Conservation (phyloP, 2,797 vertebrate species). For the Phoxinus dragarum region DNA sequence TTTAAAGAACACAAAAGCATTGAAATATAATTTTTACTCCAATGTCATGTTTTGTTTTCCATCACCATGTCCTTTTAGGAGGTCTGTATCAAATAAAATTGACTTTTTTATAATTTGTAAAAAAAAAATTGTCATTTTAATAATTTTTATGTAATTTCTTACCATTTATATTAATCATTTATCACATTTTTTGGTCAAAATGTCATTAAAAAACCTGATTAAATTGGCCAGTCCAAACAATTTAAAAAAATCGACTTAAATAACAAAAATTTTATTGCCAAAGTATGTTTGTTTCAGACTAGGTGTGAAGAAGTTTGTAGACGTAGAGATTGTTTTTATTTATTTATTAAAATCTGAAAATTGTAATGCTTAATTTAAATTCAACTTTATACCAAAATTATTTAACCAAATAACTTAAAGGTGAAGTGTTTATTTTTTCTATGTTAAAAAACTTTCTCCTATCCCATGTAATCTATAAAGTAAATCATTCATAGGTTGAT, state of each 20-base stretch:
- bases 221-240: not conserved
- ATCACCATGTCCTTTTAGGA: not conserved
- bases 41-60: not conserved
- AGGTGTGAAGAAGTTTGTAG: not conserved
- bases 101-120: not conserved
- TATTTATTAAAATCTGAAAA: not conserved
- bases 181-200: not conserved
- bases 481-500: slow-evolving; percentile 12
- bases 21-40: not conserved
- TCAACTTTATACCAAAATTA: not conserved
- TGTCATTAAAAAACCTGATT: not conserved
- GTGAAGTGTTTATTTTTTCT: not conserved
- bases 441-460: not conserved
- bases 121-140: too few relatives aligned
- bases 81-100: too few relatives aligned
- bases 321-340: not conserved
- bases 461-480: not conserved
- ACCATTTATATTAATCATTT: not conserved
- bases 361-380: not conserved
- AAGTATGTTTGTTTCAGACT: not conserved
- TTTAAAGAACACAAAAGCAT: not conserved
- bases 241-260: not conserved
- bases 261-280: not conserved
- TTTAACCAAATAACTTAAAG: not conserved
- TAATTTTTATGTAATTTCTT: not conserved